Evolutionary conservation across 1,140 invertebrate genomes (phyloP).

Genomic region (Aporrectodea caliginosa): DNA sequence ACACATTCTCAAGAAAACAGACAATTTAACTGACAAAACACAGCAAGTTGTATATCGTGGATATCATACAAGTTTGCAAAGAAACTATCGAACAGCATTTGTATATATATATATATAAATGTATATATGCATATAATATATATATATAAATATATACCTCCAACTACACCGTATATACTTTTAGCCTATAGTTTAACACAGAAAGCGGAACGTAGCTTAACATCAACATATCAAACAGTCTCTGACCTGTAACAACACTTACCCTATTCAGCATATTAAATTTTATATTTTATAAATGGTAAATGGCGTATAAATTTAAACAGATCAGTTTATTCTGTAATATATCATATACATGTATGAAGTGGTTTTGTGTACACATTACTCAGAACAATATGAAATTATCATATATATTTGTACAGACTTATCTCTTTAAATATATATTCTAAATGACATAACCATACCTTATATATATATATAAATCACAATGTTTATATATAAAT

Average conservation of each 20-base stretch:
- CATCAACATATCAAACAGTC: not conserved
- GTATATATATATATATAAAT: not conserved
- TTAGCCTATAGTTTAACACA: too few relatives aligned
- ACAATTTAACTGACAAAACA: not conserved
- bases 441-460: not conserved
- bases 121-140: not conserved
- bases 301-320: not conserved
- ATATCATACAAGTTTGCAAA: not conserved
- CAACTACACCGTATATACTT: not conserved
- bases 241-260: not conserved
- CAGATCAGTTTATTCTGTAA: not conserved
- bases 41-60: not conserved
- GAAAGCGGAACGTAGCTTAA: too few relatives aligned
- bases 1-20: too few relatives aligned
- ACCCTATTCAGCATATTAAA: too few relatives aligned
- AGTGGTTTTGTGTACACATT: not conserved
- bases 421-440: not conserved
- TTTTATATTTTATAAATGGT: too few relatives aligned
- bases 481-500: too few relatives aligned
- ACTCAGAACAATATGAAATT: not conserved
- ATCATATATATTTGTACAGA: not conserved
- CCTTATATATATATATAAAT: too few relatives aligned
- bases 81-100: not conserved
- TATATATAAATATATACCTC: not conserved
- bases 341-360: not conserved